Conservation (phyloP, 2,888 invertebrate species). For the Cheilosia pagana region DNA sequence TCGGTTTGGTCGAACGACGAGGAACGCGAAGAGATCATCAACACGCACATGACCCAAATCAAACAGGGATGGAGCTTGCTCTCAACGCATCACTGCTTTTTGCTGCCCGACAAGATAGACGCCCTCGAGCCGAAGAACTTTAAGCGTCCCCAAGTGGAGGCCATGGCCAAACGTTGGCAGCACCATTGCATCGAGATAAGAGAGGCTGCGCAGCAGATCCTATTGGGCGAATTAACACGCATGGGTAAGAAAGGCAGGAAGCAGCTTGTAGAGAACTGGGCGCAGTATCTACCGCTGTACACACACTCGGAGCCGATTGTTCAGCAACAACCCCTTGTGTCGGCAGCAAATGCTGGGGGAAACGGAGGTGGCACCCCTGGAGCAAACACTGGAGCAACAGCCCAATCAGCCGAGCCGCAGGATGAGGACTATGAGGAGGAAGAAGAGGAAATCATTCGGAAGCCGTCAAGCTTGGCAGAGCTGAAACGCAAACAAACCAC, state of each 20-base stretch:
- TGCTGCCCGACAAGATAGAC: conserved; percentile 96
- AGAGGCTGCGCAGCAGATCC: conserved; percentile 97
- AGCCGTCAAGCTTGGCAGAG: conserved; percentile 93
- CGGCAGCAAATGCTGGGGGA: conserved; percentile 58
- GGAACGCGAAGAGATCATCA: conserved; percentile 92
- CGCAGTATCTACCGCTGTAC: conserved; percentile 95
- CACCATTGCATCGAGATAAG: conserved; percentile 98
- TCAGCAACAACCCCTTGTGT: conserved; percentile 83
- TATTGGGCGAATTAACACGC: conserved; percentile 95
- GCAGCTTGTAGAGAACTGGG: conserved; percentile 97
- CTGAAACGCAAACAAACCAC: conserved; percentile 97
- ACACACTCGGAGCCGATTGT: conserved; percentile 92
- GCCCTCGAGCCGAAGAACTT: conserved; percentile 86
- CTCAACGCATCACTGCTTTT: conserved; percentile 97
- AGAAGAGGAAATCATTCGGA: conserved; percentile 92
- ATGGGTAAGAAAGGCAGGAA: conserved; percentile 92
- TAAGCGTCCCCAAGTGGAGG: conserved; percentile 98
- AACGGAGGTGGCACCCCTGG: conserved; percentile 43
- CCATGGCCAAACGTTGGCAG: conserved; percentile 99
- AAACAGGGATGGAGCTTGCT: conserved; percentile 99
- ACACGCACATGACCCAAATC: conserved; percentile 95
- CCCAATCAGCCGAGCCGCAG: conserved; percentile 75
- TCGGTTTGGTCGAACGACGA: conserved; percentile 90
- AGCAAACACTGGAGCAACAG: conserved; percentile 54
- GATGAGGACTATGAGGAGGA: conserved; percentile 92